Evolutionary conservation across 2,888 invertebrate species (phyloP), one percentile per base, ranked within the genome.

Genomic region (Theretra japonica): DNA sequence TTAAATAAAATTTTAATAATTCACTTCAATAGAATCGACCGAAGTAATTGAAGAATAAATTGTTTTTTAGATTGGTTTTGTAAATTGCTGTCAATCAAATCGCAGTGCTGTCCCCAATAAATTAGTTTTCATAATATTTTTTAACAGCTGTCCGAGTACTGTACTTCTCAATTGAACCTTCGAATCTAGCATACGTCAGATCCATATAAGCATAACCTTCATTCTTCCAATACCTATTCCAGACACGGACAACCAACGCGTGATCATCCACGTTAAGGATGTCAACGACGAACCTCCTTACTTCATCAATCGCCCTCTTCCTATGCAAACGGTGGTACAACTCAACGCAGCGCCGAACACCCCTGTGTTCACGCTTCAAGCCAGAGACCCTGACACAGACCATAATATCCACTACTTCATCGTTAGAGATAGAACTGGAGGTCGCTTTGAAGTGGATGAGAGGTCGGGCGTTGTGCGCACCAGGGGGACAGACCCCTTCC

Each of bases 311-410:
- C 96, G 98, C 1, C 99, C 99, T 0, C 94, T 98, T 77, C 99
- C 99, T 23, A 99, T 99, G 98, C 98, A 99, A 91, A 98, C 99
- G 0, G 99, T 99, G 74, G 99, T 99, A 0, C 98, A 99, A 86
- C 95, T 98, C 71, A 99, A 99, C 88, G 99, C 99, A 4, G 97
- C 98, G 4, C 97, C 98, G 57, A 99, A 99, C 89, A 98, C 98
- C 0, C 98, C 98, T 6, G 99, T 99, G 5, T 99, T 99, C 93
- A 99, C 99, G n/a, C 96, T 99, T 33, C 98, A 99, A 89, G 99
- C 99, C 21, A 95, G 98, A 77, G 99, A 99, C 90, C 99, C 99
- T 4, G 99, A 99, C 88, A 98, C 98, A 0, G 99, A 98, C 92
- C 98, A 98, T 89, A 98, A 98, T 88, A 98, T 99, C 77, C 98